Evolutionary conservation across 1,140 invertebrate genomes (phyloP), one percentile per base, ranked within the genome.

Genomic region (Sesamia nonagrioides): DNA sequence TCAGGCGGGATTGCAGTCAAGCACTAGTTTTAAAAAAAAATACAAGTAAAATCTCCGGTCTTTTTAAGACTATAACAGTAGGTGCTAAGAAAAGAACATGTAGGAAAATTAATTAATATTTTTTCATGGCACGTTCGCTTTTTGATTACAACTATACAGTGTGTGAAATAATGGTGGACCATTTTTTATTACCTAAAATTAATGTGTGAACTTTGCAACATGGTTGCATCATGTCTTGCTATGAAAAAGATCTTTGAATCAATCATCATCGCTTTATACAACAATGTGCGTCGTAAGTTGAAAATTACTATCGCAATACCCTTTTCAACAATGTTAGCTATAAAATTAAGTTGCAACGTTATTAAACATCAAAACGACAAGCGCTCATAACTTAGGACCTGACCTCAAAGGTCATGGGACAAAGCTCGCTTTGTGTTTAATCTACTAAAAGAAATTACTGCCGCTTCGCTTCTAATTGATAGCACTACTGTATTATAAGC

Each of bases 391-490:
- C 42, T 63, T 79, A 60, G 56, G 66, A 42, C 35, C 63, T 79
- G 56, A 58, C 78, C 56, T 61, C 75, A 84, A 87, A 88, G 84
- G 84, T 86, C 86, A 87, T 82, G 87, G 87, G 85, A 91, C 85
- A 85, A 75, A 54, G 40, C 75, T 79, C 81, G 74, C 74, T 77
- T 89, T 81, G 79, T 85, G 73, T 83, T 80, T 78, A 78, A 71
- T 72, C 78, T 82, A 68, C 45, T 81, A 84, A 86, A 81, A 86
- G 80, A 87, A 88, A 86, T 82, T 81, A 84, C 75, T 81, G 78
- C 71, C 81, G 78, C 75, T 73, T 86, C 78, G 82, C 84, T 81
- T 87, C 84, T 89, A 91, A 91, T 91, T 87, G 88, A 89, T 89
- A 82, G 84, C 78, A 84, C 81, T 84, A 83, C 79, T 85, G 84